These are phyloP conservation scores for Iselma pallidipennis DNA, from an alignment of 2,888 invertebrate species.

Conservation along the genomic window DNA sequence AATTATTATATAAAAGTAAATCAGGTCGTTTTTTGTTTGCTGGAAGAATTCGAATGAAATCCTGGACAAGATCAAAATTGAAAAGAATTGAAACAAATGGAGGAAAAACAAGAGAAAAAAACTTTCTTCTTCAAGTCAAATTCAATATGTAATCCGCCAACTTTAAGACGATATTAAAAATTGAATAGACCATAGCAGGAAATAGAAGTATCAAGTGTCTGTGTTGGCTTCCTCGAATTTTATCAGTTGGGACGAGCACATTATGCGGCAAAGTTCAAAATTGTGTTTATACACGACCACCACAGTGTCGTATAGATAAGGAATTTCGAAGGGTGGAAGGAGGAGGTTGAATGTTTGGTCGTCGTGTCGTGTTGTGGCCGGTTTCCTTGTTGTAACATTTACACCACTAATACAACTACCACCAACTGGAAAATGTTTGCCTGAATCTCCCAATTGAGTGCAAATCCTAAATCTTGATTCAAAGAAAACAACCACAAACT, in stretches of 20 bases:
- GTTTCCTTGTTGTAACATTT: not conserved
- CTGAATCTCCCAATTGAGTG: too few species aligned
- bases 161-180: slow-evolving; percentile 38
- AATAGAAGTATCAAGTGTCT: slow-evolving; percentile 36
- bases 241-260: slow-evolving; percentile 29
- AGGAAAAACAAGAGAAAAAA: too few species aligned
- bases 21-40: too few species aligned
- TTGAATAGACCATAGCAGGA: slow-evolving; percentile 37
- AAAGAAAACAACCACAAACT: too few species aligned
- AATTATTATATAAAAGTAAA: too few species aligned
- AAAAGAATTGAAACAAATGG: too few species aligned
- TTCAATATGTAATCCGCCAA: slow-evolving; percentile 36
- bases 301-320: slow-evolving; percentile 30
- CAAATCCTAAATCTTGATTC: not conserved
- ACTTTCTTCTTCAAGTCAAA: slow-evolving; percentile 21
- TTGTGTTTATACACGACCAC: slow-evolving; percentile 31
- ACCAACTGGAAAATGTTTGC: too few species aligned
- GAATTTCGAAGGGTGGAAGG: too few species aligned
- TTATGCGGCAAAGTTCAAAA: slow-evolving; percentile 34
- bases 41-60: too few species aligned
- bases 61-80: too few species aligned
- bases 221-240: slow-evolving; percentile 32
- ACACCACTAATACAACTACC: too few species aligned
- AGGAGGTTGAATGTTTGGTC: not conserved
- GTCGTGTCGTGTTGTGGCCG: not conserved